Evolutionary conservation across 2,888 invertebrate species (phyloP).

Genomic region (Calameuta filiformis): DNA sequence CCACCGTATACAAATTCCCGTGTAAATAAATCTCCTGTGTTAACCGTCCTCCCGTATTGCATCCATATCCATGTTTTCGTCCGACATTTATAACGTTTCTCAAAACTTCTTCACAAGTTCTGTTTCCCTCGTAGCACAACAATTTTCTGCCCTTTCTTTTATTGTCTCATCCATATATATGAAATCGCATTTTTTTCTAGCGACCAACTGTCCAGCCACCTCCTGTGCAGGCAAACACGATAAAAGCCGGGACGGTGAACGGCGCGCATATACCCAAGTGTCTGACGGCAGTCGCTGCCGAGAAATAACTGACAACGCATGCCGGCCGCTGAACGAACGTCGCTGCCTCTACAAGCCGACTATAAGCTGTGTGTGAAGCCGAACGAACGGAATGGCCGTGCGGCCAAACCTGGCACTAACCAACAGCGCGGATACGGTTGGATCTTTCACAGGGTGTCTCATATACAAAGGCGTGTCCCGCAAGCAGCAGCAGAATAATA

Average conservation of each 20-base stretch:
- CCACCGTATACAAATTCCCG: neutral
- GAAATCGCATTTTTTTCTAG: neutral
- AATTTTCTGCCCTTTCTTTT: neutral
- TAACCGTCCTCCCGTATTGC: neutral
- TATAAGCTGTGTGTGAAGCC: neutral
- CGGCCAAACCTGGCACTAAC: neutral
- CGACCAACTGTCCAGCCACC: neutral
- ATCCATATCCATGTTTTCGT: neutral
- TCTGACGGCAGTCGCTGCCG: constrained; percentile 62
- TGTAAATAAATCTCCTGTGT: neutral
- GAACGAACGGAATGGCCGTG: neutral
- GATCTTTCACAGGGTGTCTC: neutral
- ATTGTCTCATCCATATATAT: neutral
- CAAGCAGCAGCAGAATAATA: neutral
- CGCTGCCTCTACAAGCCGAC: neutral
- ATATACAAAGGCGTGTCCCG: neutral
- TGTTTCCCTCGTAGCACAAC: neutral
- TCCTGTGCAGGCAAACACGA: neutral
- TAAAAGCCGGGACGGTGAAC: neutral
- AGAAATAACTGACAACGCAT: constrained; percentile 60
- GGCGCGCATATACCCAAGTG: constrained; percentile 25
- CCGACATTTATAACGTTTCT: neutral
- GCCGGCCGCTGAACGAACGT: constrained; percentile 7
- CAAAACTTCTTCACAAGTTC: neutral
- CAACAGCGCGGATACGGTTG: neutral